A percentile compares a stretch with the other conserved stretches of the same genome.
Evolutionary conservation across 2,888 invertebrate species (phyloP).

Genomic region (Empis livida): DNA sequence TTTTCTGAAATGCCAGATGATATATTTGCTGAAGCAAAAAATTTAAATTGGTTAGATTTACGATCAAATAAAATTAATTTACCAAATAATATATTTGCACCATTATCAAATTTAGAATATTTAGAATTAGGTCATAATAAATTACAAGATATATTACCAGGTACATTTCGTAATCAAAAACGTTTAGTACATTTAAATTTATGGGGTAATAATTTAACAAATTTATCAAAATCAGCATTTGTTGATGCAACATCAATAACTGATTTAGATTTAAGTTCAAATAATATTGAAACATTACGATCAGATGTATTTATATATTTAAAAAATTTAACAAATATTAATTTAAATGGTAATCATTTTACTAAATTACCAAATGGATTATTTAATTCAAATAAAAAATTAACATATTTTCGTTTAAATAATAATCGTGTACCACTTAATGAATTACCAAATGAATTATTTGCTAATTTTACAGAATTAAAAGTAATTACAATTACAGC

Average conservation of each 20-base stretch:
- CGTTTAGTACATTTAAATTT: conserved; percentile 49
- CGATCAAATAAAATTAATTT: conserved; percentile 44
- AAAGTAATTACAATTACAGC: conserved; percentile 43
- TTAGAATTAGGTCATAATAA: conserved; percentile 56
- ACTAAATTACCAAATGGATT: conserved; percentile 46
- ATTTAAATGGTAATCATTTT: conserved; percentile 55
- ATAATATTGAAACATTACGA: conserved; percentile 48
- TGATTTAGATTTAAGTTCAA: conserved; percentile 54
- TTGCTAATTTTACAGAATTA: conserved; percentile 46
- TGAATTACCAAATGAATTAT: conserved; percentile 44
- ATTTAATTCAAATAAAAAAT: conserved; percentile 41
- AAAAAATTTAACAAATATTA: conserved; percentile 46
- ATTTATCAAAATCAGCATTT: conserved; percentile 49
- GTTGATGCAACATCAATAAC: conserved; percentile 47
- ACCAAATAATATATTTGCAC: conserved; percentile 43
- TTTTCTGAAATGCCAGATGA: conserved; percentile 47
- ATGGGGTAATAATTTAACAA: conserved; percentile 53
- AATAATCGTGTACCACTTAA: conserved; percentile 46
- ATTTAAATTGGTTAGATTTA: conserved; percentile 51
- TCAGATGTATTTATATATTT: conserved; percentile 48
- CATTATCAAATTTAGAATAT: conserved; percentile 42
- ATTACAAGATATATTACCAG: conserved; percentile 45
- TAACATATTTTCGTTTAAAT: conserved; percentile 42
- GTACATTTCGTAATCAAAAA: conserved; percentile 47
- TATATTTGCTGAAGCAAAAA: conserved; percentile 45